Conservation (phyloP, 2,113 vertebrate genomes). For the Ochotona princeps region DNA sequence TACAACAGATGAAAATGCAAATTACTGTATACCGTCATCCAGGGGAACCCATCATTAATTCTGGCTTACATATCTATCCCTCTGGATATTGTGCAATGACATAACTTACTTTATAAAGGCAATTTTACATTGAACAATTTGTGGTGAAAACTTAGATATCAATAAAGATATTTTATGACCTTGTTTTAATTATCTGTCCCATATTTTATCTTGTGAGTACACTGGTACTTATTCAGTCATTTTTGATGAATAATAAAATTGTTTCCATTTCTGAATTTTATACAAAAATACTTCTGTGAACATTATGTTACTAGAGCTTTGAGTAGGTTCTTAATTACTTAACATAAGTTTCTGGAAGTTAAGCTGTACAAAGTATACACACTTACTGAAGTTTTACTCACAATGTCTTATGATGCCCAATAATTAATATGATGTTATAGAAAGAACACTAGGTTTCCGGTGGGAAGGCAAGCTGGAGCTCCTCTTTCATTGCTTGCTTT, state of each 20-base stretch:
- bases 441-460: neutral
- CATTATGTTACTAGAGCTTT: neutral
- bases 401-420: neutral
- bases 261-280: constrained; percentile 14
- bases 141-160: neutral
- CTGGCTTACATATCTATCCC: neutral
- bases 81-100: neutral
- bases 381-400: neutral
- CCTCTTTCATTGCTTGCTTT: neutral
- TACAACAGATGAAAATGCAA: constrained; percentile 16
- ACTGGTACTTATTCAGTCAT: neutral
- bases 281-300: neutral
- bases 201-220: neutral
- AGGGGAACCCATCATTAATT: neutral
- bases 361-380: neutral
- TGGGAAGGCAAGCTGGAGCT: neutral
- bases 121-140: constrained; percentile 21
- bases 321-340: neutral
- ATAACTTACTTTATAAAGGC: neutral
- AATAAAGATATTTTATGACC: neutral
- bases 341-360: neutral
- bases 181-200: constrained; percentile 20
- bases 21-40: neutral
- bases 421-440: neutral
- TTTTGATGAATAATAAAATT: neutral